Conservation (phyloP, 1,140 invertebrate genomes). For the Micrasema longulum region DNA sequence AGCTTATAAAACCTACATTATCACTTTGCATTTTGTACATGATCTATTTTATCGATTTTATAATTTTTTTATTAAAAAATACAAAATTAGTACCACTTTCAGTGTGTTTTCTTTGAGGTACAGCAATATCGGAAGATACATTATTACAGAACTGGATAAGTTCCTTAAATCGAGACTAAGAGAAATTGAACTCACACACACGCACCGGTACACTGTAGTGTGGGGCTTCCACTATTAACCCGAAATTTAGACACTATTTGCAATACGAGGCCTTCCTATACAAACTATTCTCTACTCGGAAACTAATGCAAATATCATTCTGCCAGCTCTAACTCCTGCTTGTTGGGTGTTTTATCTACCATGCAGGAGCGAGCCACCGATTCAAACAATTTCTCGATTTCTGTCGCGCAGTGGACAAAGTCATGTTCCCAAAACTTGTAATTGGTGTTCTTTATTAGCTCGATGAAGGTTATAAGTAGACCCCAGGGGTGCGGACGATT, state of each 20-base stretch:
- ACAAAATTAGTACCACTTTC: conserved; percentile 35
- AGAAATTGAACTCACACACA: conserved; percentile 4
- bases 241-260: conserved; percentile 2
- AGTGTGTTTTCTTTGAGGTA: conserved; percentile 38
- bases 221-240: conserved; percentile 10
- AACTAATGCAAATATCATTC: conserved; percentile 66
- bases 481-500: conserved; percentile 99
- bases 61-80: conserved; percentile 39
- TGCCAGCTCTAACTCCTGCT: conserved; percentile 70
- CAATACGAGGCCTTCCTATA: conserved; percentile 24
- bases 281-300: conserved; percentile 2
- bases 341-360: conserved; percentile 78
- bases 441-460: conserved; percentile 98
- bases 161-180: conserved; percentile 21
- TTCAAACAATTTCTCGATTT: conserved; percentile 97
- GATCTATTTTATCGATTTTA: conserved; percentile 28
- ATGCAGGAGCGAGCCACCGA: conserved; percentile 94
- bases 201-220: not conserved
- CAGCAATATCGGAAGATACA: conserved; percentile 21
- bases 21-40: conserved; percentile 40
- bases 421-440: conserved; percentile 99
- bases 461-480: conserved; percentile 97
- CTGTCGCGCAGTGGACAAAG: conserved; percentile 98
- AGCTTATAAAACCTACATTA: conserved; percentile 36
- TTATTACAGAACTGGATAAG: conserved; percentile 18